Percentiles rank a stretch among this genome's conserved stretches.
These are phyloP conservation scores for Neria commutata DNA, from an alignment of 2,888 invertebrate genomes.

Conservation along the genomic window DNA sequence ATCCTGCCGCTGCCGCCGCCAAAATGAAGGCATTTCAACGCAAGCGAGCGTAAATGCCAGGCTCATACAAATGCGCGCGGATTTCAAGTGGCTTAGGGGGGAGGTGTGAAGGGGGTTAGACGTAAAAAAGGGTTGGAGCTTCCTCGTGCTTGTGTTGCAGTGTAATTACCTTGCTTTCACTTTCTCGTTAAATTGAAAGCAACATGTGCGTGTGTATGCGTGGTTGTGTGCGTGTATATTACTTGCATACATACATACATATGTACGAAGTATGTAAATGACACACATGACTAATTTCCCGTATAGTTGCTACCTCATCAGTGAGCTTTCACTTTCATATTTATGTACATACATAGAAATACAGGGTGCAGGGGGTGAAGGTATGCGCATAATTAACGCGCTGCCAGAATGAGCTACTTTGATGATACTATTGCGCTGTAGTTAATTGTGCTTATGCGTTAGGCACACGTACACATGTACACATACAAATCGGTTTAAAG, in stretches of 20 bases:
- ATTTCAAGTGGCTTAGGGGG: background rate
- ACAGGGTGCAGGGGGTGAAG: too few relatives aligned
- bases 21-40: conserved; percentile 7
- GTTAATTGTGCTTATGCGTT: too few relatives aligned
- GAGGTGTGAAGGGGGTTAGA: background rate
- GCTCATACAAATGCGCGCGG: background rate
- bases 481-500: too few relatives aligned
- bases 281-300: too few relatives aligned
- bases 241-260: background rate
- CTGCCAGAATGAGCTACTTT: too few relatives aligned
- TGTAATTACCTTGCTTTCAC: conserved; percentile 28
- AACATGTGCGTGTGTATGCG: conserved; percentile 5
- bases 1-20: conserved; percentile 24
- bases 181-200: conserved; percentile 18
- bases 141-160: too few relatives aligned
- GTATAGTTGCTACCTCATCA: too few relatives aligned
- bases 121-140: background rate
- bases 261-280: background rate
- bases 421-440: too few relatives aligned
- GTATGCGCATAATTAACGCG: too few relatives aligned
- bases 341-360: too few relatives aligned
- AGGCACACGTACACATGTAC: too few relatives aligned
- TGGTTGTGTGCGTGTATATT: background rate
- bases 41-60: conserved; percentile 18
- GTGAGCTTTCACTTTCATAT: too few relatives aligned